Evolutionary conservation across 2,113 vertebrate genomes (phyloP), one percentile per base, ranked within the genome.

Genomic region (Antennarius striatus): DNA sequence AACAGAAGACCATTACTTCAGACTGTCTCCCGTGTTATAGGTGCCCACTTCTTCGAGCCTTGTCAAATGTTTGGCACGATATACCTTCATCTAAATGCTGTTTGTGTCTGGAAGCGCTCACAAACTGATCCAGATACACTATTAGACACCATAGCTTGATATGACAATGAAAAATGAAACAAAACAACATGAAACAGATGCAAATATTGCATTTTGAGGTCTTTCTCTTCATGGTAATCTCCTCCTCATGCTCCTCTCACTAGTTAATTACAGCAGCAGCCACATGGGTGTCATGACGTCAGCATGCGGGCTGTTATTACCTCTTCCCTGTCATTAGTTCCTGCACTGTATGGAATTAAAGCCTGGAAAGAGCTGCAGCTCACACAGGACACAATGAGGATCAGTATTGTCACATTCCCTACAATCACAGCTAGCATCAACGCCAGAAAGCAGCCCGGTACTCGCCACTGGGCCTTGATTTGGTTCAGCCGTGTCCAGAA

Each of bases 291-390:
- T 77, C 62, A 80, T 73, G 56, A 74, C 49, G 47, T 59, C 68
- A 39, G 77, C 73, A 72, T 73, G 79, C 51, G 68, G 82, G 73
- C 83, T 86, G 82, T 90, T 87, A 91, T 90, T 90, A 89, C 74
- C 83, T 72, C 70, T 75, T 69, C 82, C 63, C 80, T 80, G 87
- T 90, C 80, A 91, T 91, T 92, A 91, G 79, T 86, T 74, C 48
- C 61, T 52, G 70, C 65, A 57, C 69, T 61, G 77, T 43, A 51
- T 58, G 2, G 59, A 77, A 66, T 88, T 79, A 79, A 83, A 87
- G 69, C 75, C 77, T 71, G 48, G 79, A 85, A 82, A 80, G 79
- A 81, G 72, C 75, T 68, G 68, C 71, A 73, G 73, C 63, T 74
- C 69, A 50, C 62, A 47, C 40, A 68, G 73, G 73, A 82, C 68